phyloP scores from a whole-genome alignment of 2,888 invertebrate species.

The Oligia fasciuncula region DNA sequence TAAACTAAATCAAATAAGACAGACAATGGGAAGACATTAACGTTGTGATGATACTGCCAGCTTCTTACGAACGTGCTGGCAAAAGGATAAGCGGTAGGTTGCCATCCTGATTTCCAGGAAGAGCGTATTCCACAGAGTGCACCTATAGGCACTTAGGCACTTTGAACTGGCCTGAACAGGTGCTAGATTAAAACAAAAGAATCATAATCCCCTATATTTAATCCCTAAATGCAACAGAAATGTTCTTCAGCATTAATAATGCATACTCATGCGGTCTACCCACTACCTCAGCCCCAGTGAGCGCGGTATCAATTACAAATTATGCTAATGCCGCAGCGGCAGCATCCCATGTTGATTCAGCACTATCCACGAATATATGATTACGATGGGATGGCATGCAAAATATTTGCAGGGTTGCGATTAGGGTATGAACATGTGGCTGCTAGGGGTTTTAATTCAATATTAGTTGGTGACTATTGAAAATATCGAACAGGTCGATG shows the following conservation, averaged over 20 bases:
- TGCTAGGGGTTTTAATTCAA: background rate
- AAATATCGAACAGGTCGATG: background rate
- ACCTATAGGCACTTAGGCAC: background rate
- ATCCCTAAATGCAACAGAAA: constrained; percentile 1
- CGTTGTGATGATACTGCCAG: too few relatives aligned
- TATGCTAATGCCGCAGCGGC: constrained; percentile 69
- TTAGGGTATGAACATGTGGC: constrained; percentile 19
- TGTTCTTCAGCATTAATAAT: constrained; percentile 25
- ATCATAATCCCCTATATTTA: background rate
- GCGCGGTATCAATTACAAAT: constrained; percentile 72
- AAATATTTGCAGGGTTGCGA: constrained; percentile 26
- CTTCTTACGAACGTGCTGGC: too few relatives aligned
- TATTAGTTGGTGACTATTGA: background rate
- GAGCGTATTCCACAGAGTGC: too few relatives aligned
- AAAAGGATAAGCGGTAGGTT: too few relatives aligned
- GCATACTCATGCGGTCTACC: constrained; percentile 22
- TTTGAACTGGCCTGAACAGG: background rate
- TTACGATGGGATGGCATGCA: constrained; percentile 6
- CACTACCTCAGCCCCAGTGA: constrained; percentile 6
- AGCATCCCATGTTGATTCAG: constrained; percentile 71
- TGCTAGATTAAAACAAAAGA: background rate
- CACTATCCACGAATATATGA: constrained; percentile 58
- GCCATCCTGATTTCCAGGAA: too few relatives aligned
- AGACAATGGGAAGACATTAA: too few relatives aligned
- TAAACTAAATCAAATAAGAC: too few relatives aligned